Base-by-base conservation (phyloP, 2,888 invertebrate species). In the Eristalis arbustorum region DNA sequence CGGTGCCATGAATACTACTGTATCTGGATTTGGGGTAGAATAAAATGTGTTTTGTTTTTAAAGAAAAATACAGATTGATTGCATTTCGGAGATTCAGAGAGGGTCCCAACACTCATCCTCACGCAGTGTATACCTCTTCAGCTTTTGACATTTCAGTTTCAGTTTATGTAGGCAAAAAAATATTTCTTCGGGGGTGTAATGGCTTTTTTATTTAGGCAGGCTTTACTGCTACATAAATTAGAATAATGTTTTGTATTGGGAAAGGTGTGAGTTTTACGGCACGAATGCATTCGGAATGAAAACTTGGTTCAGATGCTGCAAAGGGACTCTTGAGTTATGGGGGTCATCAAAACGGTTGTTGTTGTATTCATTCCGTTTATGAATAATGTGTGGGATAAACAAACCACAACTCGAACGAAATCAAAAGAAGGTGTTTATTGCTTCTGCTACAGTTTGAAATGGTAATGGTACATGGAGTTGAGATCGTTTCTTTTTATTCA, bases 161-260 rank as follows among this genome's bases (percentile, higher is more conserved):
- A 66, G 82, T 85, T 78, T 69, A 81, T 81, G 66, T 66, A 67
- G 69, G 66, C 66, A 71, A 61, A 84, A 67, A 49, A 49, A 37
- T 68, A 57, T 49, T 42, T 62, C 40, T 61, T 25, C 22, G 31
- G 64, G 62, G 61, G 66, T 49, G 69, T 81, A 81, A 85, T 73
- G 73, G 77, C 61, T 77, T 83, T 75, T 62, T 62, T 78, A 71
- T 63, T 79, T 71, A 67, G 83, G 83, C 64, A 75, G 83, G 69
- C 78, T 79, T 87, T 83, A 87, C 83, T 72, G 83, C 83, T 72
- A 87, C 83, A 87, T 87, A 87, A 87, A 87, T 87, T 87, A 87
- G 87, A 83, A 87, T 87, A 83, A 87, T 87, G 83, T 87, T 64
- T 42, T 63, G 75, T 61, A 75, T 81, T 68, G 74, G 71, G 23